Percentiles rank a stretch among this genome's conserved stretches.
phyloP scores from a whole-genome alignment of 2,113 vertebrate species.

The Pomatorhinus ruficollis region DNA sequence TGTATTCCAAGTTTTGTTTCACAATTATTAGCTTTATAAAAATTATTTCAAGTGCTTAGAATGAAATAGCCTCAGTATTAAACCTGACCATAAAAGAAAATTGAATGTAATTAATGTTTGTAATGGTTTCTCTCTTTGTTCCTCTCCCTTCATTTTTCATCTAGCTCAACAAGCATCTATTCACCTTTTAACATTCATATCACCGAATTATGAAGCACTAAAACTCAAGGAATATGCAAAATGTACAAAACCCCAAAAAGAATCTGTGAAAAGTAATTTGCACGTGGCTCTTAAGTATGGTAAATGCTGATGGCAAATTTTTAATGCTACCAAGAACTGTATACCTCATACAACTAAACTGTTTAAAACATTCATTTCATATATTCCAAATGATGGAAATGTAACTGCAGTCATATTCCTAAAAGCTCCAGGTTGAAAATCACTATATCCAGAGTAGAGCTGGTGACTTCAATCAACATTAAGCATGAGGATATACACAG shows the following conservation, averaged over 20 bases:
- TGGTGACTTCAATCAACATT: neutral
- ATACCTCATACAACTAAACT: neutral
- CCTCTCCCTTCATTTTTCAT: neutral
- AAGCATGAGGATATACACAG: neutral
- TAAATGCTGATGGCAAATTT: neutral
- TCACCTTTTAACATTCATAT: neutral
- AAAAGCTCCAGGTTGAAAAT: neutral
- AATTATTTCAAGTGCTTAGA: neutral
- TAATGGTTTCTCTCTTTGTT: neutral
- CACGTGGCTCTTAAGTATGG: neutral
- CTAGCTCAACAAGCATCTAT: neutral
- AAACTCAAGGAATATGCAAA: neutral
- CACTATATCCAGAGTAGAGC: neutral
- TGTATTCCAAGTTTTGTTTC: neutral
- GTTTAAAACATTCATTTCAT: neutral
- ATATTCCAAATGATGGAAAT: neutral
- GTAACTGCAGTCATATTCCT: neutral
- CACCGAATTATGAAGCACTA: neutral
- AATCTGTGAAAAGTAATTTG: neutral
- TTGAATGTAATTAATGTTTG: neutral
- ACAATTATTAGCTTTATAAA: neutral
- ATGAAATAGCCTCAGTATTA: neutral
- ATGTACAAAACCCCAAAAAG: neutral
- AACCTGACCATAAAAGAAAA: neutral
- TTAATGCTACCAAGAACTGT: neutral